phyloP scores from a whole-genome alignment of 2,113 vertebrate species.

The Cromileptes altivelis region DNA sequence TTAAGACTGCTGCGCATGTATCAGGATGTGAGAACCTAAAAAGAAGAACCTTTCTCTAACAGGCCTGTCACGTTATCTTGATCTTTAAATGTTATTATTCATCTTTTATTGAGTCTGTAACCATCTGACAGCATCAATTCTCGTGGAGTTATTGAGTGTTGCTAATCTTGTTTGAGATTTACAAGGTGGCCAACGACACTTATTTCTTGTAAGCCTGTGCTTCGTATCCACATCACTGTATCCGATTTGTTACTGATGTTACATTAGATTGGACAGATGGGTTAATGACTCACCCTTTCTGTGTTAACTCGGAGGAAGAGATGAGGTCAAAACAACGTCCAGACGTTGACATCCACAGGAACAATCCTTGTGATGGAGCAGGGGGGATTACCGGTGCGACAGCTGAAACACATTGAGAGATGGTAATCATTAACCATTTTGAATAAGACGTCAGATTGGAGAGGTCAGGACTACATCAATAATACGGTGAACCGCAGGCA shows the following conservation, averaged over 20 bases:
- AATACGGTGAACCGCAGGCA: slow-evolving; percentile 55
- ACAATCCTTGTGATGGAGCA: slow-evolving; percentile 16
- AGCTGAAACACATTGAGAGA: slow-evolving; percentile 67
- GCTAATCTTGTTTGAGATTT: slow-evolving; percentile 24
- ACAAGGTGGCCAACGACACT: background rate
- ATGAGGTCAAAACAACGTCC: slow-evolving; percentile 48
- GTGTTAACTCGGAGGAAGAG: background rate
- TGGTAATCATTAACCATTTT: slow-evolving; percentile 78
- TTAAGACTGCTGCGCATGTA: background rate
- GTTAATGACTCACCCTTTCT: slow-evolving; percentile 9
- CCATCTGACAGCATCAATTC: background rate
- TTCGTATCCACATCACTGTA: background rate
- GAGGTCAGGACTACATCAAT: slow-evolving; percentile 73
- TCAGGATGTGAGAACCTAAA: background rate
- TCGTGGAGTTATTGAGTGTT: slow-evolving; percentile 21
- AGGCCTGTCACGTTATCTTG: background rate
- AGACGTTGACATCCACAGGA: slow-evolving; percentile 40
- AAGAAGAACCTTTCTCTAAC: slow-evolving; percentile 1
- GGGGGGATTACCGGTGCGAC: slow-evolving; percentile 49
- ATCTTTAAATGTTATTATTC: slow-evolving; percentile 6
- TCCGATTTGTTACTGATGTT: slow-evolving; percentile 1
- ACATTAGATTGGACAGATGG: slow-evolving; percentile 13
- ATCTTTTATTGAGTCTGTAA: slow-evolving; percentile 26
- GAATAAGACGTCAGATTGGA: slow-evolving; percentile 78
- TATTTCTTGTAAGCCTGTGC: slow-evolving; percentile 22